A percentile compares a stretch with the other conserved stretches of the same genome.
phyloP scores from a whole-genome alignment of 2,797 vertebrate species.

The Mionectes olivaceus region DNA sequence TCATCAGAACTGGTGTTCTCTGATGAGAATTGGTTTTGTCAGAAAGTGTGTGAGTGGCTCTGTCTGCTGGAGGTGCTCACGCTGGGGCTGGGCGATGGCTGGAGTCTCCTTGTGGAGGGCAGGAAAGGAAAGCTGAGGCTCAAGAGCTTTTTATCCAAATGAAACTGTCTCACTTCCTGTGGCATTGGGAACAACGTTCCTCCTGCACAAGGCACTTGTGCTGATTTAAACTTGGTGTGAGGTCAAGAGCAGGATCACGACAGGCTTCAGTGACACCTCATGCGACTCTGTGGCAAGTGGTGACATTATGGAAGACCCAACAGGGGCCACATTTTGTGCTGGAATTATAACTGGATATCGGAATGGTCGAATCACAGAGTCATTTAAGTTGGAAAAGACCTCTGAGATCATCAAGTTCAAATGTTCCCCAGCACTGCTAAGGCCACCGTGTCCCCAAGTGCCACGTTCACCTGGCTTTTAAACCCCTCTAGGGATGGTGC shows the following conservation, averaged over 20 bases:
- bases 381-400: neutral
- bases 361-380: no score
- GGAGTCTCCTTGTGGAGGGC: neutral
- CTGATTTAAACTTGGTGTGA: neutral
- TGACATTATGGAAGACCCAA: fast-evolving
- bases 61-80: neutral
- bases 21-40: neutral
- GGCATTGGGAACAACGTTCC: neutral
- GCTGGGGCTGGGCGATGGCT: fast-evolving
- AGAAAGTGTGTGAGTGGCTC: neutral
- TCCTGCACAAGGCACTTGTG: neutral
- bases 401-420: neutral
- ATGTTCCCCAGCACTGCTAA: neutral
- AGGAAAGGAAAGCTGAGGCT: neutral
- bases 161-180: fast-evolving
- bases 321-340: fast-evolving
- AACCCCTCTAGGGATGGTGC: neutral
- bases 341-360: neutral
- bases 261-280: fast-evolving
- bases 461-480: fast-evolving
- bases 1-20: fast-evolving
- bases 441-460: neutral
- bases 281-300: fast-evolving
- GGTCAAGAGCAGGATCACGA: fast-evolving
- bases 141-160: neutral